Evolutionary conservation across 1,140 invertebrate species (phyloP), one percentile per base, ranked within the genome.

Genomic region (Centruroides sculpturatus): DNA sequence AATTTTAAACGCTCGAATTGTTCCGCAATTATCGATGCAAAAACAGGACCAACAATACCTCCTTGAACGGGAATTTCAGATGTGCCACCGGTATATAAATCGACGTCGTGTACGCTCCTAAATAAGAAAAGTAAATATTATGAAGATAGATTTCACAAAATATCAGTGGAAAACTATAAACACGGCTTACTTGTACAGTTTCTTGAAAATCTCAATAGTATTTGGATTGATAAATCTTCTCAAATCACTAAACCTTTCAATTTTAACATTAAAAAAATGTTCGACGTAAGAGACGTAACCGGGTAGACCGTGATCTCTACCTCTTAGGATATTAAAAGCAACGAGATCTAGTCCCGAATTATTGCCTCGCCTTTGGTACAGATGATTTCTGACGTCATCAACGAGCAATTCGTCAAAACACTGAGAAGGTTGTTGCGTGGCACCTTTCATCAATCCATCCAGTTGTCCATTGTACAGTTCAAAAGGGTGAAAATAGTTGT

Each of bases 391-490:
- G 35, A 66, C 63, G 53, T 69, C 69, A 6, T 60, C 48, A 6
- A 68, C 63, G 1, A 70, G 50, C 34, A 67, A 69, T 36, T 66
- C 68, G 61, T 69, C 69, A 11, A 69, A 63, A 47, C 68, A 67
- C 46, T 69, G 67, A 7, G 66, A 47, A 10, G 68, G 67, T 68
- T 88, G 85, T 36, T 74, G 82, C 7, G 81, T 76, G 67, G 88
- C 75, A 51, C 86, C 85, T 61, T 81, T 75, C 11, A 88, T 66
- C 1, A 88, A 71, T n/a, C 64, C 59, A 55, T 70, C 69, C 53
- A 69, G 54, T 47, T 68, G 66, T 11, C 69, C 68, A 47, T 65
- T 58, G 41, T 68, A 67, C 4, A 70, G 56, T 51, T 62, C 58
- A 55, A 66, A 64, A 5, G 65, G 65, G 60, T 65, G 60, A 57